Percentiles rank a stretch among this genome's conserved stretches.
phyloP scores from a whole-genome alignment of 2,113 vertebrate genomes.

The Silurus meridionalis region DNA sequence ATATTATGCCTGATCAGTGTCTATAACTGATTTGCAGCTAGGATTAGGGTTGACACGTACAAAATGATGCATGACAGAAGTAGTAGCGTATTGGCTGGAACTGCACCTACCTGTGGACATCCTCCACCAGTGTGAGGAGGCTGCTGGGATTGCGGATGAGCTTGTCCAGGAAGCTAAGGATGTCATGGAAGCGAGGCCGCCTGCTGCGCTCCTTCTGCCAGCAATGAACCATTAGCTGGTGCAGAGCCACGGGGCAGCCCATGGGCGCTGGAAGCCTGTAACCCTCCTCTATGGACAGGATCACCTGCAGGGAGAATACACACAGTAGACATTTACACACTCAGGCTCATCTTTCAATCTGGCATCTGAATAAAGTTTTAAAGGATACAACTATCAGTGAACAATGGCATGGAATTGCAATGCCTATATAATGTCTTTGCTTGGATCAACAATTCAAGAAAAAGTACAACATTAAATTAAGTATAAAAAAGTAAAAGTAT shows the following conservation, averaged over 20 bases:
- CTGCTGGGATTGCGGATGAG: slow-evolving; percentile 91
- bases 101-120: slow-evolving; percentile 78
- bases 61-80: background rate
- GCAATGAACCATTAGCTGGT: slow-evolving; percentile 98
- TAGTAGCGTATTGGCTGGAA: background rate
- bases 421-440: too few species aligned
- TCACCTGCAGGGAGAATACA: slow-evolving; percentile 75
- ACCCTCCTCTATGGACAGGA: slow-evolving; percentile 96
- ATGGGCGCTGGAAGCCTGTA: slow-evolving; percentile 95
- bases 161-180: slow-evolving; percentile 92
- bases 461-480: too few species aligned
- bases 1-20: too few species aligned
- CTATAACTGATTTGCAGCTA: background rate
- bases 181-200: slow-evolving; percentile 88
- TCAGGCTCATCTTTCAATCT: background rate
- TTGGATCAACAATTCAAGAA: too few species aligned
- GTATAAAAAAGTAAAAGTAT: too few species aligned
- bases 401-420: too few species aligned
- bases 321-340: background rate
- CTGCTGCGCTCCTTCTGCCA: slow-evolving; percentile 95
- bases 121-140: slow-evolving; percentile 89
- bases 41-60: background rate
- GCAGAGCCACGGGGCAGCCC: slow-evolving; percentile 91
- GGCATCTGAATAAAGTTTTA: too few species aligned
- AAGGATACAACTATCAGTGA: too few species aligned